Conservation (phyloP, 2,888 invertebrate species). For the Antitype chi region DNA sequence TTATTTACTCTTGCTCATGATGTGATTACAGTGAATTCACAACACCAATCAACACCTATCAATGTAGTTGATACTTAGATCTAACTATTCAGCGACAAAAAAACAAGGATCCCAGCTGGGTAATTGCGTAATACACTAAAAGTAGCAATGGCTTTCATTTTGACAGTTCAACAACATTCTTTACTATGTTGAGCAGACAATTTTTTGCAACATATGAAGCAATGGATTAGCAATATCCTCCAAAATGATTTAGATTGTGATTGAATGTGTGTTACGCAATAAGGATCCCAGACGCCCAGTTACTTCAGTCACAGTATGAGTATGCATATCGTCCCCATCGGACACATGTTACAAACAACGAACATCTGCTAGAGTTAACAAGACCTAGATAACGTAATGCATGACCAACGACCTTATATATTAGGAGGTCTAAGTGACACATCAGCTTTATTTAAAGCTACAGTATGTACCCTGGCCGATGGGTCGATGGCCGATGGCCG, state of each 20-base stretch:
- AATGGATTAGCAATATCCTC: neutral
- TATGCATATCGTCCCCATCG: neutral
- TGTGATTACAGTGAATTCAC: neutral
- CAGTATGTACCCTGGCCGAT: neutral
- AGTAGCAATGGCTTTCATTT: neutral
- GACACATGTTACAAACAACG: conserved; percentile 35
- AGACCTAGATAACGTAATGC: conserved; percentile 46
- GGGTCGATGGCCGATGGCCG: too few relatives aligned
- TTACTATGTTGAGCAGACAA: neutral
- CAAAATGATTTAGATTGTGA: neutral
- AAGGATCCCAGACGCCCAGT: neutral
- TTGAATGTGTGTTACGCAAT: neutral
- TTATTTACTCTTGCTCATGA: neutral
- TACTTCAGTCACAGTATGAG: neutral
- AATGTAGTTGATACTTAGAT: neutral
- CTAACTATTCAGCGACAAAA: neutral
- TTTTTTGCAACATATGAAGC: neutral
- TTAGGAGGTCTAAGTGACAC: neutral
- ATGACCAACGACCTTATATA: conserved; percentile 24
- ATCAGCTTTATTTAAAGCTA: conserved; percentile 9
- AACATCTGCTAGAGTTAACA: conserved; percentile 43
- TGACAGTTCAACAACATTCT: neutral
- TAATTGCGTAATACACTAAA: neutral
- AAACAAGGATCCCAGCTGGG: neutral
- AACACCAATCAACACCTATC: too few relatives aligned